These are phyloP conservation scores for Trichechus manatus DNA, from an alignment of 2,113 vertebrate species.

Conservation along the genomic window DNA sequence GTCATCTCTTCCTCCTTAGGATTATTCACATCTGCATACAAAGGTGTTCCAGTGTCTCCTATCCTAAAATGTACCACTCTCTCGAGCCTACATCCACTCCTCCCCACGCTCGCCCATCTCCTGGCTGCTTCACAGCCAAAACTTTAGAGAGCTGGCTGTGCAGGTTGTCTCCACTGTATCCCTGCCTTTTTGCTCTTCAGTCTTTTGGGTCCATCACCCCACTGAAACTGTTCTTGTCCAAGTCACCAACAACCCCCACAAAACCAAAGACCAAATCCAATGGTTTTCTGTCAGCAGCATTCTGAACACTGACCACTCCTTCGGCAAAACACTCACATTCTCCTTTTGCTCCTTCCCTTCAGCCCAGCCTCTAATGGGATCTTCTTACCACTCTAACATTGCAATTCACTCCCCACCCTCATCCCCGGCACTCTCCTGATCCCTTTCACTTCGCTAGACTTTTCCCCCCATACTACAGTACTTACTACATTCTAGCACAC, in stretches of 20 bases:
- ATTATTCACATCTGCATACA: neutral
- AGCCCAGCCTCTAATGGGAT: neutral
- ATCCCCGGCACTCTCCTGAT: neutral
- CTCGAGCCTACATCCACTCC: neutral
- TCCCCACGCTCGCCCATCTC: neutral
- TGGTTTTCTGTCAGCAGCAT: neutral
- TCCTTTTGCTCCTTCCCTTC: neutral
- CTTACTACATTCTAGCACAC: neutral
- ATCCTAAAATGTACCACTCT: neutral
- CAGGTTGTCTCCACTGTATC: neutral
- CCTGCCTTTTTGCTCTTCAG: neutral
- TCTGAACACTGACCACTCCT: neutral
- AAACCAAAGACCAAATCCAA: neutral
- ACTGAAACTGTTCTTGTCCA: neutral
- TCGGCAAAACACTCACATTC: neutral
- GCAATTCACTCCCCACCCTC: neutral
- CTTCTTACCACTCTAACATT: neutral
- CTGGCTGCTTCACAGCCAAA: neutral
- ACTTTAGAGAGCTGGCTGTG: neutral
- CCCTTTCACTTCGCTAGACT: neutral
- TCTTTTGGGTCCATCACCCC: neutral
- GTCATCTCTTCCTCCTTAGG: neutral
- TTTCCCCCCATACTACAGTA: neutral
- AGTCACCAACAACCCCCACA: neutral
- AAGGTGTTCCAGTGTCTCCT: neutral